Evolutionary conservation across 2,888 invertebrate genomes (phyloP).

Genomic region (Caenorhabditis sp.): DNA sequence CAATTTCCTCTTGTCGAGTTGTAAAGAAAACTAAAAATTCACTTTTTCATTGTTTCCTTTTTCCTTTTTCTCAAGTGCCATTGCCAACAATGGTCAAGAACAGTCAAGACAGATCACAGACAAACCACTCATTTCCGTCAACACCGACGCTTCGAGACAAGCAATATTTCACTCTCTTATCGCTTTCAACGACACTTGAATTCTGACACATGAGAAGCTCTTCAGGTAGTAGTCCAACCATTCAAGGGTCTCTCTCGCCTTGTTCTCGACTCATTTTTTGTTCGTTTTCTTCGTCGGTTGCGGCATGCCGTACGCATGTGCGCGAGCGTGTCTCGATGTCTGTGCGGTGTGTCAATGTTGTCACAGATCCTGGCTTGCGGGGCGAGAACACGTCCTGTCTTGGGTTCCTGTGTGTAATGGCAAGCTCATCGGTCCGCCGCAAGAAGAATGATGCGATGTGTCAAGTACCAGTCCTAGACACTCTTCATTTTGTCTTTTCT

Average conservation of each 20-base stretch:
- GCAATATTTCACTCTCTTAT: slow-evolving; percentile 47
- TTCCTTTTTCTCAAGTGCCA: slow-evolving; percentile 25
- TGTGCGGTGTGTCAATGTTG: slow-evolving; percentile 52
- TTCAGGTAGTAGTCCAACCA: slow-evolving; percentile 44
- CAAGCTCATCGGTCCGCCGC: slow-evolving; percentile 54
- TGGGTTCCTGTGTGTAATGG: slow-evolving; percentile 46
- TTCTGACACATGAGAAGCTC: slow-evolving; percentile 58
- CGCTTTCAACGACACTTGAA: slow-evolving; percentile 60
- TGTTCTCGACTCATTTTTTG: slow-evolving; percentile 55
- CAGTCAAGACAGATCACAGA: slow-evolving; percentile 46
- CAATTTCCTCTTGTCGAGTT: too few species aligned
- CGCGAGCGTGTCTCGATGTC: slow-evolving; percentile 23
- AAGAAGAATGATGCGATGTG: slow-evolving; percentile 47
- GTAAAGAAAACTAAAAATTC: neutral
- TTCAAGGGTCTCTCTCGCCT: slow-evolving; percentile 49
- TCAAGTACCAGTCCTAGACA: slow-evolving; percentile 55
- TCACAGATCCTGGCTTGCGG: slow-evolving; percentile 30
- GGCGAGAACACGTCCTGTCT: slow-evolving; percentile 50
- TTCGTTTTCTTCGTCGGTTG: neutral
- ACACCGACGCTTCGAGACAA: slow-evolving; percentile 5
- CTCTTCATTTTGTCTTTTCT: slow-evolving; percentile 12
- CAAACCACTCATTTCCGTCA: slow-evolving; percentile 52
- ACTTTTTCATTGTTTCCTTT: neutral
- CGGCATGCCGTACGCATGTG: slow-evolving; percentile 9
- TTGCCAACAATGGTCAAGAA: slow-evolving; percentile 53